Evolutionary conservation across 2,888 invertebrate genomes (phyloP), one percentile per base, ranked within the genome.

Genomic region (Yponomeuta plumbellus): DNA sequence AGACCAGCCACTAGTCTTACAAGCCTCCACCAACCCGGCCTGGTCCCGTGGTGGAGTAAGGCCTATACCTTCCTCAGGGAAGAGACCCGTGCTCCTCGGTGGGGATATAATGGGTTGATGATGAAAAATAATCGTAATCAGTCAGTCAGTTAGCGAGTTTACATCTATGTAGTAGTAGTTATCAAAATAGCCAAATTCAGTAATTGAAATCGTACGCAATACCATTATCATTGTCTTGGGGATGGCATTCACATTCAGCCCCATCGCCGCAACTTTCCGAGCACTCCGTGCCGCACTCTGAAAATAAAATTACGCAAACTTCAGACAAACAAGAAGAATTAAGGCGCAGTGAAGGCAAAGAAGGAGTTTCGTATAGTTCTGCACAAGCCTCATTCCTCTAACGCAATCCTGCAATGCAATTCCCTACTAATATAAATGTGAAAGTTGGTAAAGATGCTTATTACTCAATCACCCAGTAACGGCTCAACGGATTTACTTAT

Each of bases 241-340:
- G 87, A 68, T 80, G 85, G 70, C 90, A 90, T 70, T 89, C 88
- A 69, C 90, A 91, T 4, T 70, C 69, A 34, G 71, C 73, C 56
- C 77, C 80, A 39, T 77, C 75, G 67, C 75, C 81, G 69, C 90
- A 91, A 11, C 81, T 80, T 61, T 85, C 87, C 10, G 83, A 76
- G 70, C 90, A 90, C 75, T 91, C 90, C 75, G 85, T 86, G 1
- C 85, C 86, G 69, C 90, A 91, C 69, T 86, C 90, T 91, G 75
- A 13, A 79, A 80, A 66, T 64, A 72, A 72, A 67, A 61, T 23
- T 61, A 58, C 22, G 58, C 20, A 58, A 21, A 58, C 22, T 58
- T 21, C 61, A 11, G n/a, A 61, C 6, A n/a, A 34, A 17, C n/a
- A 34, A 11, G 26, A 23, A 61, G 62, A 11, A 11, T n/a, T 17